Conservation (phyloP, 2,113 vertebrate species). For the Saccopteryx bilineata region DNA sequence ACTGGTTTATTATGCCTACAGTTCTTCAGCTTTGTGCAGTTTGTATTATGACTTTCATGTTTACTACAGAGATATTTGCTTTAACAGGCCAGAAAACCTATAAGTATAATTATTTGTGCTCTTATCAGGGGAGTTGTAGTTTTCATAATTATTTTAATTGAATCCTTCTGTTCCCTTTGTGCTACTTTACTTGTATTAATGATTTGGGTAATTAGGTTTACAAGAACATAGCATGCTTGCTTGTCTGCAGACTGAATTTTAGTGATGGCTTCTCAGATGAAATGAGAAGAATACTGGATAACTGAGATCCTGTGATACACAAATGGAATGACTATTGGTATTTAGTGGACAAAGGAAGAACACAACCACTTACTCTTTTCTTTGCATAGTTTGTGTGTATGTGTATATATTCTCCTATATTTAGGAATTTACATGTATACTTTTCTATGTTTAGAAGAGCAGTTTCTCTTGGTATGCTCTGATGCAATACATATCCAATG, state of each 20-base stretch:
- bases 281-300: background rate
- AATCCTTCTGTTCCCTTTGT: constrained; percentile 58
- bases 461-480: background rate
- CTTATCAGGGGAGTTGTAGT: background rate
- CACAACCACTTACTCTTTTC: background rate
- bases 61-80: background rate
- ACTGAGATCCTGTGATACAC: background rate
- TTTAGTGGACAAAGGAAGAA: background rate
- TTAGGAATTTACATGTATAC: background rate
- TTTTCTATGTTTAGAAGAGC: background rate
- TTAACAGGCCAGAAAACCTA: constrained; percentile 43
- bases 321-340: background rate
- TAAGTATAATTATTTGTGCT: constrained; percentile 59
- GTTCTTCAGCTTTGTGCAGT: background rate
- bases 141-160: constrained; percentile 69
- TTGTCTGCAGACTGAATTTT: constrained; percentile 42
- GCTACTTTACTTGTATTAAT: constrained; percentile 54
- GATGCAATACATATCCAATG: background rate
- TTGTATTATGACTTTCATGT: constrained; percentile 19
- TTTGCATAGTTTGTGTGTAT: background rate
- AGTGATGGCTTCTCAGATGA: background rate
- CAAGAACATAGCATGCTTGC: constrained; percentile 24
- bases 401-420: background rate
- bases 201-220: constrained; percentile 63
- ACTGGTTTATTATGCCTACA: background rate